Percentiles rank a stretch among this genome's conserved stretches.
Evolutionary conservation across 2,888 invertebrate species (phyloP).

Genomic region (Lysandra bellargus): DNA sequence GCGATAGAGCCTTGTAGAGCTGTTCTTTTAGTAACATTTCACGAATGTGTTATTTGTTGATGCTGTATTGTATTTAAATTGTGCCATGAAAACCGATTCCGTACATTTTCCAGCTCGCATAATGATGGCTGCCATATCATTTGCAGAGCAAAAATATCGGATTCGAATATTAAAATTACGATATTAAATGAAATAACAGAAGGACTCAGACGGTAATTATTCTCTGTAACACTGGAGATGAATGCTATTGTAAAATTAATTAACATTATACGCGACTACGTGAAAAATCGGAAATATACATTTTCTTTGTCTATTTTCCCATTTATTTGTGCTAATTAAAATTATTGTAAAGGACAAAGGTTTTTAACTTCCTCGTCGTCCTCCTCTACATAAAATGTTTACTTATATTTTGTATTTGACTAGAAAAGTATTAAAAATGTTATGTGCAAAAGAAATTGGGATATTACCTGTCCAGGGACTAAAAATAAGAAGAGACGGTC

Average conservation of each 20-base stretch:
- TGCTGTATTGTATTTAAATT: no score
- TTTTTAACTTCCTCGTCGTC: neutral
- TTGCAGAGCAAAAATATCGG: neutral
- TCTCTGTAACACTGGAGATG: slow-evolving; percentile 4
- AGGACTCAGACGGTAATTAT: slow-evolving; percentile 2
- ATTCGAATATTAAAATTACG: slow-evolving; percentile 11
- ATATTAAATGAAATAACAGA: slow-evolving; percentile 2
- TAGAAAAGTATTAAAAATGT: neutral
- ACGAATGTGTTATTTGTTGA: no score
- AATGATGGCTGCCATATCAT: neutral
- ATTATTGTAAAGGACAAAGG: neutral
- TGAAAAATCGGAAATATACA: neutral
- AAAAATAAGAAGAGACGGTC: no score
- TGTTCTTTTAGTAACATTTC: no score
- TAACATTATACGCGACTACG: neutral
- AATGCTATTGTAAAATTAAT: slow-evolving; percentile 22
- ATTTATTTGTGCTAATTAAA: neutral
- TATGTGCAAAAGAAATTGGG: no score
- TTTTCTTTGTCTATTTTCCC: neutral
- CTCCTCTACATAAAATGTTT: neutral
- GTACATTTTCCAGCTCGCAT: neutral
- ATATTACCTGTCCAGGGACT: no score
- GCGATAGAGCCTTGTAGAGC: no score
- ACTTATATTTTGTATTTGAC: no score
- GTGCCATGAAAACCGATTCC: no score